Percentiles rank a stretch among this genome's conserved stretches.
Conservation (phyloP, 2,888 invertebrate species). For the Trachelus troglodyta region DNA sequence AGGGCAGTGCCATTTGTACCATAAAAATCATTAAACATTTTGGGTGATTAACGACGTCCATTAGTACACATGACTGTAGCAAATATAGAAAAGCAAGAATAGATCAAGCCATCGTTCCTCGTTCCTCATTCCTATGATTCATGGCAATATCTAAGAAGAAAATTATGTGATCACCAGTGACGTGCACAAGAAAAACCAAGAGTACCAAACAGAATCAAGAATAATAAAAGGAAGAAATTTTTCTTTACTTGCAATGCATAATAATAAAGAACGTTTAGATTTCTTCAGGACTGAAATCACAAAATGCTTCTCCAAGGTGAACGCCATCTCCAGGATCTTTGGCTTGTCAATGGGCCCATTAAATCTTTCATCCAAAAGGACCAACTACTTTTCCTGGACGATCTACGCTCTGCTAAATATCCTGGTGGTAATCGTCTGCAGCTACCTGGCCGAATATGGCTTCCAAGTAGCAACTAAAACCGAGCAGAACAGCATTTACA, state of each 20-base stretch:
- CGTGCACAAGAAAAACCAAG: background rate
- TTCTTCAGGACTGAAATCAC: background rate
- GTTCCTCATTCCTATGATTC: background rate
- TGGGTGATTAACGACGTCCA: background rate
- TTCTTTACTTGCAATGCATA: background rate
- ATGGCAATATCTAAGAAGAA: background rate
- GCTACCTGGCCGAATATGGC: background rate
- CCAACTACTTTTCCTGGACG: background rate
- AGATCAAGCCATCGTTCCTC: background rate
- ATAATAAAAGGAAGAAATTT: background rate
- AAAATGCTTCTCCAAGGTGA: background rate
- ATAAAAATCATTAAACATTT: background rate
- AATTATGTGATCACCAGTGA: background rate
- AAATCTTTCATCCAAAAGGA: background rate
- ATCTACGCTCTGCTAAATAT: background rate
- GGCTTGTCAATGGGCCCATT: background rate
- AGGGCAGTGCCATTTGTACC: background rate
- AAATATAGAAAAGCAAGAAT: background rate
- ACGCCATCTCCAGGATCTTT: background rate
- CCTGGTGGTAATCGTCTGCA: background rate
- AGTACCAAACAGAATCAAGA: background rate
- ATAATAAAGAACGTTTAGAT: background rate
- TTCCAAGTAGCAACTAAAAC: background rate
- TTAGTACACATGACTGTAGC: background rate
- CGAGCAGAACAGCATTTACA: background rate